phyloP scores from a whole-genome alignment of 2,797 vertebrate species.

The Sebastes hubbsi region DNA sequence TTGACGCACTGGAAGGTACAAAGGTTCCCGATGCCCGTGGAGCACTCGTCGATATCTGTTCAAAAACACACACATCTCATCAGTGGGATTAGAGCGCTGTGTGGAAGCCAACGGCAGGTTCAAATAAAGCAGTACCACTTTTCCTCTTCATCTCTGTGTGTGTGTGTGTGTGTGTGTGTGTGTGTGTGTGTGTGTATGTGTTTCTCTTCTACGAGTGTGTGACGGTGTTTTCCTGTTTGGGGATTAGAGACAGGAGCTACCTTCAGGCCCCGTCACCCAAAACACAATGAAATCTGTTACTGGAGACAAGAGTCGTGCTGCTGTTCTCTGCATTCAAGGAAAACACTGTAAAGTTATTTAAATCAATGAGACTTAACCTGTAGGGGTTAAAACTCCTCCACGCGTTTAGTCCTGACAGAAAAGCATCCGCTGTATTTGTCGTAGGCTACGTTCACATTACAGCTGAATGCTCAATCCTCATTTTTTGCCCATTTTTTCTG shows the following conservation, averaged over 20 bases:
- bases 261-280: neutral
- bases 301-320: neutral
- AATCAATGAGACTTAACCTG: neutral
- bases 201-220: too few relatives aligned
- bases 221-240: neutral
- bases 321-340: neutral
- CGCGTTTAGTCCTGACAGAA: too few relatives aligned
- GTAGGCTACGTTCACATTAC: too few relatives aligned
- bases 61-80: neutral
- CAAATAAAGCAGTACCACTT: neutral
- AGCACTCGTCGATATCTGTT: slow-evolving; percentile 94
- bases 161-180: too few relatives aligned
- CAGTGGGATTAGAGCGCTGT: neutral
- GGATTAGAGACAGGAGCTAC: neutral
- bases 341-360: neutral
- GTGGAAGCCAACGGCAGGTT: neutral
- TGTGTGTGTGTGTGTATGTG: neutral
- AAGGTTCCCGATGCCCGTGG: slow-evolving; percentile 88
- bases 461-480: too few relatives aligned
- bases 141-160: neutral
- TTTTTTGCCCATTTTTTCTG: too few relatives aligned
- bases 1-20: slow-evolving; percentile 95
- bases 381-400: too few relatives aligned
- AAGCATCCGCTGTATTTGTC: too few relatives aligned
- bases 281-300: neutral